These are phyloP conservation scores for Aurelia aurita DNA, from an alignment of 30 jellyfish, hydroid and myxozoan genomes.

Conservation along the genomic window DNA sequence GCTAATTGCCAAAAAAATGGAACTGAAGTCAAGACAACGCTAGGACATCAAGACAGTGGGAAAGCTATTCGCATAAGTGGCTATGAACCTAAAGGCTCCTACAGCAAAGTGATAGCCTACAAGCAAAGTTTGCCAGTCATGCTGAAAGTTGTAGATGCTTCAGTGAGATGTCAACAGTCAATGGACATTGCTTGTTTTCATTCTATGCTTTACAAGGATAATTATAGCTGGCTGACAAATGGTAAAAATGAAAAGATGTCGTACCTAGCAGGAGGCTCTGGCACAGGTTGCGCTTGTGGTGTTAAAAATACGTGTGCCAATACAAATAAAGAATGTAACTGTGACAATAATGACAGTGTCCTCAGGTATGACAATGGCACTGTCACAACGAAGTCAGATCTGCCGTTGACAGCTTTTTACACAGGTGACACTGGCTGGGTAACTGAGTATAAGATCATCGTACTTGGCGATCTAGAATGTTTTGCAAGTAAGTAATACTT, in stretches of 20 bases:
- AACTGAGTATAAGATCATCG: not conserved
- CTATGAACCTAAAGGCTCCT: conserved; percentile 15
- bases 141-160: conserved; percentile 20
- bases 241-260: conserved; percentile 17
- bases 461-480: conserved; percentile 30
- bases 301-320: conserved; percentile 14
- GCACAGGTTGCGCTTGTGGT: conserved; percentile 65
- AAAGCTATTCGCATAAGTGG: not conserved
- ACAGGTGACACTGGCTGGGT: conserved; percentile 45
- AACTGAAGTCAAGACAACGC: conserved; percentile 2
- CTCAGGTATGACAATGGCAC: conserved; percentile 19
- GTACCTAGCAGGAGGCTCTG: conserved; percentile 58
- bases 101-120: not conserved
- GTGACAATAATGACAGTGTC: conserved; percentile 32
- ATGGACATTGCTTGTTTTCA: not conserved
- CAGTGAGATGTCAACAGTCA: conserved; percentile 41
- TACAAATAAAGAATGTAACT: conserved; percentile 13
- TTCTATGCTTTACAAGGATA: not conserved
- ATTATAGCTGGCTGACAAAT: conserved; percentile 10
- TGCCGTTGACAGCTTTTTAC: conserved; percentile 8
- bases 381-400: conserved; percentile 23
- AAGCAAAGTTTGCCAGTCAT: conserved; percentile 1
- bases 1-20: not conserved
- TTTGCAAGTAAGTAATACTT: not conserved
- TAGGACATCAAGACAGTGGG: conserved; percentile 36